A percentile compares a stretch with the other conserved stretches of the same genome.
phyloP scores from a whole-genome alignment of 2,113 vertebrate genomes.

The Erpornis zantholeuca region DNA sequence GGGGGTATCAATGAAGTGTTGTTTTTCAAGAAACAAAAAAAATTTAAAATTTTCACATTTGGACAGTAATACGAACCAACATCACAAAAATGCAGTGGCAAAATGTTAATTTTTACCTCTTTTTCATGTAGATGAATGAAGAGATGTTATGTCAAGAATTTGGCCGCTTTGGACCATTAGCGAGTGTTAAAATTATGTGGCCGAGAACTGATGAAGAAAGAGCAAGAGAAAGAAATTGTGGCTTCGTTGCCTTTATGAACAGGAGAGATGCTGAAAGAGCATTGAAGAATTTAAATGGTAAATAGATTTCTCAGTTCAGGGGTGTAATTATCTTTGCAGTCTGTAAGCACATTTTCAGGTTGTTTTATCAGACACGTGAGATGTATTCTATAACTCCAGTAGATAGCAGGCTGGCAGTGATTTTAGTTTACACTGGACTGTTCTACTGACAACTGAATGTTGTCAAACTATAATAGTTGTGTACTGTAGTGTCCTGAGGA shows the following conservation, averaged over 20 bases:
- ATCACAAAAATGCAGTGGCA: neutral
- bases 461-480: neutral
- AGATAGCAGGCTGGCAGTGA: neutral
- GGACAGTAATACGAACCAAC: neutral
- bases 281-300: conserved; percentile 96
- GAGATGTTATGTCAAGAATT: conserved; percentile 99
- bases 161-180: conserved; percentile 94
- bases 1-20: neutral
- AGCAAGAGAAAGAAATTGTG: conserved; percentile 97
- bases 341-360: neutral
- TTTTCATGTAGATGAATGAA: conserved; percentile 90
- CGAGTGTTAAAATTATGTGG: conserved; percentile 99
- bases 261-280: conserved; percentile 98
- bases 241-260: conserved; percentile 99
- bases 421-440: neutral
- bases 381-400: neutral
- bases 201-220: conserved; percentile 98
- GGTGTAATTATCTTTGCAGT: neutral
- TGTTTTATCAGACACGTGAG: neutral
- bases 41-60: neutral
- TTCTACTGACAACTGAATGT: neutral
- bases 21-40: neutral
- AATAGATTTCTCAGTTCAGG: neutral
- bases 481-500: neutral
- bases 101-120: neutral